Base-by-base conservation (phyloP, 92 coral and sea anemone genomes). In the Isaurus tuberculatus region DNA sequence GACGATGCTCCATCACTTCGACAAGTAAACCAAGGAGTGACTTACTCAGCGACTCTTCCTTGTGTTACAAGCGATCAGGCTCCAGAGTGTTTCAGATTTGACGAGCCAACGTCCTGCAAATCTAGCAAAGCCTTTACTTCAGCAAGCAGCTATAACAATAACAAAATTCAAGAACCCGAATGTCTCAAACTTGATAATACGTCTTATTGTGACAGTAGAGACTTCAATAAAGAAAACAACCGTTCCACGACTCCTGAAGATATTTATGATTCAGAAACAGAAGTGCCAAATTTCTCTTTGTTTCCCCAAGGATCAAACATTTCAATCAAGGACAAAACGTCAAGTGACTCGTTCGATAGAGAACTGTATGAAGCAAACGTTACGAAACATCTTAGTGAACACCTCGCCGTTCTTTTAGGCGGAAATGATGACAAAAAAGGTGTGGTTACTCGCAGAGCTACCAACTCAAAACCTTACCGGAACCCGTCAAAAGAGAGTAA, bases 281-380 rank as follows among this genome's bases (percentile, higher is more conserved):
- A 77, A 17, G 22, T 77, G 68, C 82, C 82, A 5, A 77, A 77
- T 42, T 53, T 77, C 53, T 57, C 82, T 28, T 36, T 77, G 64
- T 77, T 77, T 77, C 82, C 82, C 20, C 30, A 58, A 0, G 48
- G 34, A 20, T 23, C 67, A 25, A 26, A 25, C 68, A 22, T 53
- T 22, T n/a, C 82, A 22, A 0, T n/a, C 5, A 16, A 25, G 15
- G 70, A 33, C 0, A 55, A 58, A 58, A 34, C 27, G 46, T 14
- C 70, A 36, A 36, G 44, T 20, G 82, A 77, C 57, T 32, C 69
- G 28, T 57, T 77, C 22, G 29, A 23, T 23, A 23, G 68, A 34
- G 23, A 77, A 51, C 48, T 57, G 48, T 77, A 77, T 58, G 69
- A 77, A 36, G 55, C 9, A 77, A 77, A 77, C 82, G 55, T 77